Conservation (phyloP, 2,113 vertebrate genomes). For the Phaethornis superciliosus region DNA sequence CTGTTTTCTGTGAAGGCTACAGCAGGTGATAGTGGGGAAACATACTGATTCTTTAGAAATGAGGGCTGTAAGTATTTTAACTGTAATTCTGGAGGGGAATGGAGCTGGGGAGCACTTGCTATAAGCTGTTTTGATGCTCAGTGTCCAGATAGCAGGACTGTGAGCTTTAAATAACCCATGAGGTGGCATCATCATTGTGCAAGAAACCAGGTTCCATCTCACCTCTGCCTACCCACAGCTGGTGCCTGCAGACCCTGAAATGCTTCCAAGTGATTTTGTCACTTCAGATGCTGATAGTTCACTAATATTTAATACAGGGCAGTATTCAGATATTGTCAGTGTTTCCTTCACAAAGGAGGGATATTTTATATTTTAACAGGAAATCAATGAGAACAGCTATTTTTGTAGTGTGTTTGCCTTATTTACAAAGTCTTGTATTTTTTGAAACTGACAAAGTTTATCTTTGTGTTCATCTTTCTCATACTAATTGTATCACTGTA, state of each 20-base stretch:
- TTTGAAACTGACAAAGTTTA: not conserved
- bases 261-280: not conserved
- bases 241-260: not conserved
- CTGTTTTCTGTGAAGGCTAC: not conserved
- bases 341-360: not conserved
- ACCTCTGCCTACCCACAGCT: not conserved
- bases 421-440: not conserved
- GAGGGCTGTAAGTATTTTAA: not conserved
- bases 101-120: not conserved
- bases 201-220: not conserved
- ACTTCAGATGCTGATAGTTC: not conserved
- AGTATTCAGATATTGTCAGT: not conserved
- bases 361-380: conserved; percentile 17
- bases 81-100: not conserved
- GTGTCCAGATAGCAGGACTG: not conserved
- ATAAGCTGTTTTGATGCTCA: not conserved
- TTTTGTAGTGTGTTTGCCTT: conserved; percentile 2
- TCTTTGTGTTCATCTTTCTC: not conserved
- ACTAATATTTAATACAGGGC: not conserved
- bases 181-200: not conserved
- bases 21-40: not conserved
- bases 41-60: not conserved
- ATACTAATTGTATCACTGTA: not conserved
- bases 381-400: conserved; percentile 22
- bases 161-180: not conserved